These are phyloP conservation scores for Hippocampus zosterae DNA, from an alignment of 2,113 vertebrate species.

Conservation along the genomic window DNA sequence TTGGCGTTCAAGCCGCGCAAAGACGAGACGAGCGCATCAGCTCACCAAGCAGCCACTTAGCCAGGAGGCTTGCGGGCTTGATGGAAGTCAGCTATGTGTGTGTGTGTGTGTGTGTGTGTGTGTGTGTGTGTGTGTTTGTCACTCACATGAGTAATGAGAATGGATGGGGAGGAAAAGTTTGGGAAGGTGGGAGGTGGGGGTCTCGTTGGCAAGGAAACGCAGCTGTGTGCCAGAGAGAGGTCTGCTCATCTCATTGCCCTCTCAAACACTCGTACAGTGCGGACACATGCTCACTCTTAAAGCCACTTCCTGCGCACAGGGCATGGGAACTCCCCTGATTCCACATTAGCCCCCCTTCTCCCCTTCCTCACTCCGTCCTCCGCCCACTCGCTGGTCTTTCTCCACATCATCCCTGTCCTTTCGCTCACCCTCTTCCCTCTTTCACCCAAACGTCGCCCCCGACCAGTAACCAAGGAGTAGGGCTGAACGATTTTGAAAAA, in stretches of 20 bases:
- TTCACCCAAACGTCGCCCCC: constrained; percentile 34
- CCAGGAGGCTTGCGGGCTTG: constrained; percentile 2
- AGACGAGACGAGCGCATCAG: constrained; percentile 24
- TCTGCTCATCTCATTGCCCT: constrained; percentile 70
- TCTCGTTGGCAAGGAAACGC: constrained; percentile 54
- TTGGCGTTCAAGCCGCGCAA: constrained; percentile 40
- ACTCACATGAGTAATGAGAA: constrained; percentile 32
- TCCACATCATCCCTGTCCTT: constrained; percentile 64
- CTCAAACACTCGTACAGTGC: constrained; percentile 31
- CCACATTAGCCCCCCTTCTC: constrained; percentile 38
- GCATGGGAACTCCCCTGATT: constrained; percentile 75
- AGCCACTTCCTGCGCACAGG: constrained; percentile 74
- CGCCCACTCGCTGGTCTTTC: constrained; percentile 59
- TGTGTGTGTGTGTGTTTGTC: constrained; percentile 24
- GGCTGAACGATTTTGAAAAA: too few species aligned
- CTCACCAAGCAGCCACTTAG: constrained; percentile 25
- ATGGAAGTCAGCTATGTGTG: neutral
- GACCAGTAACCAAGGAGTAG: constrained; percentile 33
- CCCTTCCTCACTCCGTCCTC: constrained; percentile 60
- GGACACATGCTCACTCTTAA: constrained; percentile 57
- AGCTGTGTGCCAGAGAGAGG: constrained; percentile 59
- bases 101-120: neutral
- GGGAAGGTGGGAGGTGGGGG: constrained; percentile 2
- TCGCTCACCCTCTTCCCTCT: constrained; percentile 51
- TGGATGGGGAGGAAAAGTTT: constrained; percentile 42